phyloP scores from a whole-genome alignment of 2,113 vertebrate genomes.

The Calyptommatus sinebrachiatus region DNA sequence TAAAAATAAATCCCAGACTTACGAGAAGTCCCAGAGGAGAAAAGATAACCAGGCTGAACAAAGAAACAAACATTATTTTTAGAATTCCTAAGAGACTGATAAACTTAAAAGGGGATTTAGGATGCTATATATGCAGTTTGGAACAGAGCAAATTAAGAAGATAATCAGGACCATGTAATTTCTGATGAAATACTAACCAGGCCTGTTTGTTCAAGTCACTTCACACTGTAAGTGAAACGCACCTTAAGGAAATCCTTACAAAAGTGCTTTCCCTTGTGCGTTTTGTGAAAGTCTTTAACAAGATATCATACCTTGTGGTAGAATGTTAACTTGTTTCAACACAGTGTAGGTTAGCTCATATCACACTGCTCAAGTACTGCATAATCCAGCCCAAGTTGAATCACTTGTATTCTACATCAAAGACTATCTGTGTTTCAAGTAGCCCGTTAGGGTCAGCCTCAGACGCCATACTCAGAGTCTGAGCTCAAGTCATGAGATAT shows the following conservation, averaged over 20 bases:
- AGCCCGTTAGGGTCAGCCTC: no score
- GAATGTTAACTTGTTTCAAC: no score
- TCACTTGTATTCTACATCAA: no score
- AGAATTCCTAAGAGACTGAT: background rate
- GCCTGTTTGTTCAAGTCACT: background rate
- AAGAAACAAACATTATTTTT: slow-evolving; percentile 10
- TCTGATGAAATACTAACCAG: slow-evolving; percentile 9
- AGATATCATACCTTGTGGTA: background rate
- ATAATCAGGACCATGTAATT: background rate
- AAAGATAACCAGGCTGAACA: background rate
- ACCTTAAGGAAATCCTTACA: background rate
- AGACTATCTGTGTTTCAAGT: no score
- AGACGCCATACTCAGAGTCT: no score
- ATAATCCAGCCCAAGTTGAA: no score
- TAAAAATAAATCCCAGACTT: background rate
- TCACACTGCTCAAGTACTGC: no score
- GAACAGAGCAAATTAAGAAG: background rate
- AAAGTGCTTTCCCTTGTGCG: background rate
- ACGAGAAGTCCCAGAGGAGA: background rate
- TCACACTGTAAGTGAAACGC: slow-evolving; percentile 18
- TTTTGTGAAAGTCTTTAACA: background rate
- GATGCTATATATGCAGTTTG: background rate
- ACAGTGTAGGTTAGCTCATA: no score
- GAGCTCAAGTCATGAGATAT: no score
- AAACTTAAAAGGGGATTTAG: slow-evolving; percentile 10